Base-by-base conservation (phyloP, 2,113 vertebrate species). In the Notothenia coriiceps region DNA sequence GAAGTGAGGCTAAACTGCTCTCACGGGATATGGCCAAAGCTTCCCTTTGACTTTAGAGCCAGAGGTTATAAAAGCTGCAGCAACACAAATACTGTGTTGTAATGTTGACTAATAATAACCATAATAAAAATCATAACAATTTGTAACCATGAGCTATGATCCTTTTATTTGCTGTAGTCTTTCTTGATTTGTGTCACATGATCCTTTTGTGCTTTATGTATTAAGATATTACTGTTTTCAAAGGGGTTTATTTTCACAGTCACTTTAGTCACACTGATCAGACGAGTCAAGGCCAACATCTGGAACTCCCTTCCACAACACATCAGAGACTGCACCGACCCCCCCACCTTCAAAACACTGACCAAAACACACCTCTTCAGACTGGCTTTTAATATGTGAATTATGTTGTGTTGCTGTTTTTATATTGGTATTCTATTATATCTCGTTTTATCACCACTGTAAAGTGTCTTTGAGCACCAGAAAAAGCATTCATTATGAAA, bases 21-120 rank as follows among this genome's bases (percentile, higher is more conserved):
- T 83, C 77, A 89, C 88, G 83, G 90, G 91, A 91, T 89, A 89
- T 91, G 88, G 85, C 87, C 88, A 93, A 85, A 81, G 52, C 70
- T 64, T 13, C 52, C 76, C 62, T 75, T 72, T 44, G 60, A 59
- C 70, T 81, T 66, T 43, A 86, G 54, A 84, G 50, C 52, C 57
- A 54, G 46, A 75, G 61, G 52, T 80, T 77, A 56, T 77, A 17
- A 88, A 88, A 79, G 61, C 77, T 61, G 33, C 14, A 63, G 52
- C 33, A 0, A 74, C 74, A 75, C 60, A 56, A 73, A 74, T 40
- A 68, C 65, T 2, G 40, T 69, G 64, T 72, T 82, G 68, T 83
- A 29, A 3, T 29, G 29, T 29, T 29, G 29, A 29, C 82, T 40
- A 17, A 49, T 40, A 40, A 35, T 35, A 15, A 15, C 59, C 15